Conservation (phyloP, 2,888 invertebrate species). For the Spatulosminthurus flaviceps region DNA sequence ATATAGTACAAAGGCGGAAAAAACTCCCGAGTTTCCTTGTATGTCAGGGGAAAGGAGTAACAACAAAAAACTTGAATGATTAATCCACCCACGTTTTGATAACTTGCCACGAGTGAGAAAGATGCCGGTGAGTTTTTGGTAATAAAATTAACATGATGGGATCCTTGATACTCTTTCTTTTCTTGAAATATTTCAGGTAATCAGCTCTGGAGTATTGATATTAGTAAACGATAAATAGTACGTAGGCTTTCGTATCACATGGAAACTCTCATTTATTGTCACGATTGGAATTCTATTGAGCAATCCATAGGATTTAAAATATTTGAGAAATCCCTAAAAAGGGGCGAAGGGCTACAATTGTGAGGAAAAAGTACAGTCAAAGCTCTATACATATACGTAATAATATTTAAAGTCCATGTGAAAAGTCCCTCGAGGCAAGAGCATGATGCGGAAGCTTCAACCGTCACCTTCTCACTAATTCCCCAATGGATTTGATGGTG, state of each 20-base stretch:
- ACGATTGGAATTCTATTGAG: no score
- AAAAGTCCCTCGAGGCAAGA: neutral
- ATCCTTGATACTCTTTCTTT: neutral
- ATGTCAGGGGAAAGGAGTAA: neutral
- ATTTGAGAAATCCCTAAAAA: no score
- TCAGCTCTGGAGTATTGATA: neutral
- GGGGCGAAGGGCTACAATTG: no score
- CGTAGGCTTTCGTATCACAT: no score
- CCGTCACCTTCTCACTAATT: neutral
- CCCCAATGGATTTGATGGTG: neutral
- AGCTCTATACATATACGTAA: no score
- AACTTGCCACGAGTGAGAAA: neutral
- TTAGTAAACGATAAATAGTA: no score
- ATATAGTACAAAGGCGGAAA: neutral
- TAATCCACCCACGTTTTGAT: constrained; percentile 20
- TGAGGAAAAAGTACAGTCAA: no score
- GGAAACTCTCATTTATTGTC: no score
- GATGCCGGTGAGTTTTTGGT: neutral
- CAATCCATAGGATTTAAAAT: no score
- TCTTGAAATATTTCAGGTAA: neutral
- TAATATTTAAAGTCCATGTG: neutral
- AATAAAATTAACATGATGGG: neutral
- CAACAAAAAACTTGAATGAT: constrained; percentile 22
- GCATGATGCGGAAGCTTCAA: neutral
- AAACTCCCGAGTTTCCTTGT: constrained; percentile 5